Evolutionary conservation across 2,888 invertebrate genomes (phyloP), one percentile per base, ranked within the genome.

Genomic region (Drosophila ustulata): DNA sequence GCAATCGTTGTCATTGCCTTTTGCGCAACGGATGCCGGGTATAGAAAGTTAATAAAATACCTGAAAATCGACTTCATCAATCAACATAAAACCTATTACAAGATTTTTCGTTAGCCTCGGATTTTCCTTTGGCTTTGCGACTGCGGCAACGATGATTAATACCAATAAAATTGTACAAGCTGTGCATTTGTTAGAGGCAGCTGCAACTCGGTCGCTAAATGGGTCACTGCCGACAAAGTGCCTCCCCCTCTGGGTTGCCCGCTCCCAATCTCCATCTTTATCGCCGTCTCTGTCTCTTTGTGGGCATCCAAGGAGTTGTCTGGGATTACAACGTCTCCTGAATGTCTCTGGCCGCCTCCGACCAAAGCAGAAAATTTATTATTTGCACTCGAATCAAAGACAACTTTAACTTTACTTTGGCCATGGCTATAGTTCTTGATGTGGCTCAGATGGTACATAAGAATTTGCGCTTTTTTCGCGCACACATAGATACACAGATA

Each of bases 131-230:
- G 25, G 23, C 23, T 25, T 18, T 41, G 6, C 3, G 39, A 6
- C 39, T 39, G 3, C 56, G 52, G 63, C 80, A 76, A 80, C 83
- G 73, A 88, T 90, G 90, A 90, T 90, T 91, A 91, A 91, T 90
- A 83, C 90, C 82, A 89, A 90, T 90, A 89, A 90, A 88, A 89
- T 86, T 78, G 77, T 80, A 88, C 86, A 83, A 79, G 82, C 70
- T 76, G 69, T 73, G 66, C 63, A 72, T 79, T 66, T 73, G 82
- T 79, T 74, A 63, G 71, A 30, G 66, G 23, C 25, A 34, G 53
- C 59, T 18, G 51, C 51, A 18, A 59, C 59, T 23, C 39, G 62
- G 23, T 11, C 39, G 45, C 61, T 51, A 85, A 85, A 85, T 85
- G 84, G 84, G 84, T 85, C 84, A 82, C 57, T 70, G 71, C 64